phyloP scores from a whole-genome alignment of 2,888 invertebrate species.

The Nomada lathburiana region DNA sequence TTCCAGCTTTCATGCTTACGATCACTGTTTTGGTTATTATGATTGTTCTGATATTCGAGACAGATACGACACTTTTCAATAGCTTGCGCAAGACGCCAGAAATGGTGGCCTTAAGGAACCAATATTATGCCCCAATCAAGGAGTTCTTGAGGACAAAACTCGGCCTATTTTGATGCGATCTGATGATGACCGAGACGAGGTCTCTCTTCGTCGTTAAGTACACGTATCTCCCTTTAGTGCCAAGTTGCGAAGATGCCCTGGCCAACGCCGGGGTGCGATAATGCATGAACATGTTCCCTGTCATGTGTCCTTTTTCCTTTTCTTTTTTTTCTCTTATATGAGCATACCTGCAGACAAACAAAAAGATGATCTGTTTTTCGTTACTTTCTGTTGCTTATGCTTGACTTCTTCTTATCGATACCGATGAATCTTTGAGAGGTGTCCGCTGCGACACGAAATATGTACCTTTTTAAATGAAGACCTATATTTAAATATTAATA shows the following conservation, averaged over 20 bases:
- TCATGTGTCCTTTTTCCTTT: constrained; percentile 24
- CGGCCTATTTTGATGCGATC: constrained; percentile 87
- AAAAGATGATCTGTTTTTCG: not conserved
- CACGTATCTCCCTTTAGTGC: constrained; percentile 71
- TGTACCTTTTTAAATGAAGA: constrained; percentile 4
- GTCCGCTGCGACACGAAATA: constrained; percentile 2
- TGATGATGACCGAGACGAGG: constrained; percentile 57
- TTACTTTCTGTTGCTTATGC: not conserved
- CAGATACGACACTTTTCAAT: constrained; percentile 90
- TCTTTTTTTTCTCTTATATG: not conserved
- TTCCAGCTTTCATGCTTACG: constrained; percentile 92
- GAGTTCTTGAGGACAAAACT: constrained; percentile 89
- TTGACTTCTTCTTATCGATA: not conserved
- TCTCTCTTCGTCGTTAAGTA: constrained; percentile 64
- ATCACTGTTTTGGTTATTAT: constrained; percentile 89
- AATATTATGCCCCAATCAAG: constrained; percentile 94
- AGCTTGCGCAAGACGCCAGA: constrained; percentile 91
- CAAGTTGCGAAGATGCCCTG: constrained; percentile 66
- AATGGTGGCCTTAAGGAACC: constrained; percentile 89
- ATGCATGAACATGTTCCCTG: constrained; percentile 34
- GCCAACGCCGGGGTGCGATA: constrained; percentile 43
- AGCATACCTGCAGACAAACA: not conserved
- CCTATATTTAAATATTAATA: constrained; percentile 19
- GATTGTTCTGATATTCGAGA: constrained; percentile 91
- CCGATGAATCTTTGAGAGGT: too few species aligned